phyloP scores from a whole-genome alignment of 1,140 invertebrate genomes.

The Piezodorus guildinii region DNA sequence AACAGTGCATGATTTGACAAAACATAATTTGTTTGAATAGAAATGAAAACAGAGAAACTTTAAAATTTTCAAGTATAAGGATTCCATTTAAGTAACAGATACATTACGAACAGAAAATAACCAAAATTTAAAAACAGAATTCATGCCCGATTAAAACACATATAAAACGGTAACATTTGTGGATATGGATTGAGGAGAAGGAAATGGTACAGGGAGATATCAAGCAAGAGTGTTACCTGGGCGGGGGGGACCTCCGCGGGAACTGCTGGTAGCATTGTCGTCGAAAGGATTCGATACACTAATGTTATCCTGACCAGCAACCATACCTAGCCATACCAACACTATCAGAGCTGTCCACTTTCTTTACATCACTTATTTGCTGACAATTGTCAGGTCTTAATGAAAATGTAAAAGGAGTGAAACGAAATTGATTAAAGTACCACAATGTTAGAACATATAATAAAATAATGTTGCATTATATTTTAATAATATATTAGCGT shows the following conservation, averaged over 20 bases:
- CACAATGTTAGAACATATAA: background rate
- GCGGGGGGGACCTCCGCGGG: constrained; percentile 34
- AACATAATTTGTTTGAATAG: no score
- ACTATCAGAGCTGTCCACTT: constrained; percentile 2
- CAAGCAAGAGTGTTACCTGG: constrained; percentile 24
- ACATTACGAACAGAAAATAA: constrained; percentile 5
- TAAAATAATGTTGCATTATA: background rate
- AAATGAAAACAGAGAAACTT: no score
- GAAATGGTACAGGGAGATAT: background rate
- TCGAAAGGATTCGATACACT: constrained; percentile 73
- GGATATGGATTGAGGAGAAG: background rate
- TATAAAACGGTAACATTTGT: background rate
- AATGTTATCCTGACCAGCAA: constrained; percentile 45
- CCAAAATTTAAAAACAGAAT: constrained; percentile 1
- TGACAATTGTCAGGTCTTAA: background rate
- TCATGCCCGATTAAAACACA: constrained; percentile 11
- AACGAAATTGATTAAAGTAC: background rate
- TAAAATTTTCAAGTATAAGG: background rate
- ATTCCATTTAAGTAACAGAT: background rate
- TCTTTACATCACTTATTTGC: background rate
- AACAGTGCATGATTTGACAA: no score
- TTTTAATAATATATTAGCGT: background rate
- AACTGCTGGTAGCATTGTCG: constrained; percentile 51
- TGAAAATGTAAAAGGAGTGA: background rate
- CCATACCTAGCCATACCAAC: constrained; percentile 18